phyloP scores from a whole-genome alignment of 2,113 vertebrate species.

The Campylorhamphus procurvoides region DNA sequence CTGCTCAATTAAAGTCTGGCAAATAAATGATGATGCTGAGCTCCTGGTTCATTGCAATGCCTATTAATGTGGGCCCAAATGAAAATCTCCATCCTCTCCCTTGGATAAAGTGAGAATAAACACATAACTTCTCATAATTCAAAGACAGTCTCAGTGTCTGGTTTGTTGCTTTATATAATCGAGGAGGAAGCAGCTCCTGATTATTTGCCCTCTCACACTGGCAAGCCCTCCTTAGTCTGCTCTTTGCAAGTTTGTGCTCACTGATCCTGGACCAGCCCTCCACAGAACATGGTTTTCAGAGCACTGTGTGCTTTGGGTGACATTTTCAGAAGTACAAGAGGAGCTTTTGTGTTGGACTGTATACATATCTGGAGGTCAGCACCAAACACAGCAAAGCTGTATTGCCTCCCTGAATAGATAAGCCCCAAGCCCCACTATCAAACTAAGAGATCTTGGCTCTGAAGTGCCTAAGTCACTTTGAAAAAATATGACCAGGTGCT shows the following conservation, averaged over 20 bases:
- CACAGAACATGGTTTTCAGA: not conserved
- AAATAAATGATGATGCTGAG: rapidly evolving
- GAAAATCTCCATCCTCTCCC: not conserved
- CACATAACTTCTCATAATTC: not conserved
- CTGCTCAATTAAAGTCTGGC: not conserved
- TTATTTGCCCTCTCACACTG: not conserved
- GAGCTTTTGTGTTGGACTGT: conserved; percentile 30
- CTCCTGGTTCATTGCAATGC: not conserved
- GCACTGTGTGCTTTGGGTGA: conserved; percentile 30
- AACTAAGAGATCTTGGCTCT: conserved; percentile 10
- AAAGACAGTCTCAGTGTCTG: not conserved
- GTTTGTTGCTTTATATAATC: not conserved
- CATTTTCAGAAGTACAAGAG: conserved; percentile 43
- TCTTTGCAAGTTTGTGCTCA: not conserved
- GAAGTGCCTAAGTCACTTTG: not conserved
- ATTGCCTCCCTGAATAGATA: not conserved
- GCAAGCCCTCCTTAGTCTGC: not conserved
- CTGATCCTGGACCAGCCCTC: not conserved
- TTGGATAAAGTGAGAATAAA: not conserved
- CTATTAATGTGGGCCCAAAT: not conserved
- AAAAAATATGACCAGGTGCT: not conserved
- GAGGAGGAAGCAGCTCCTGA: not conserved
- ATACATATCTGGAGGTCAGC: conserved; percentile 28
- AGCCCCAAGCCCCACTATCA: not conserved
- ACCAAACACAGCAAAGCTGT: not conserved